Conservation (phyloP, 2,797 vertebrate species). For the Columba guinea region DNA sequence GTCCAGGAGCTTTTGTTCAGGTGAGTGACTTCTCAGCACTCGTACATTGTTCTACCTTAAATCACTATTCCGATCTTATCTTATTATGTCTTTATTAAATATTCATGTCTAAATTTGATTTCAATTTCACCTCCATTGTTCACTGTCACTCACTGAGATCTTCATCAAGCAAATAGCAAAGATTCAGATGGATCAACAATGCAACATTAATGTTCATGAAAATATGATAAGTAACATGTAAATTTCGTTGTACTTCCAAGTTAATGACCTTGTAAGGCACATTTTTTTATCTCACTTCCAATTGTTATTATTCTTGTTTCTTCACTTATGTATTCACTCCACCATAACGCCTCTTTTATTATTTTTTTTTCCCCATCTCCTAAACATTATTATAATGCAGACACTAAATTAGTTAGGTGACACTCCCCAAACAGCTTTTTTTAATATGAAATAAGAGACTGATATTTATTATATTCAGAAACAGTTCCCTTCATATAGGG, state of each 20-base stretch:
- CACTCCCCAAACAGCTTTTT: rapidly evolving
- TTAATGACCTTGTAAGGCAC: not conserved
- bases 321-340: not conserved
- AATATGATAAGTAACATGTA: not conserved
- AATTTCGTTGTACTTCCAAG: not conserved
- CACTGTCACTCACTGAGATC: not conserved
- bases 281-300: not conserved
- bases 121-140: not conserved
- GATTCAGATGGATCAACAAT: not conserved
- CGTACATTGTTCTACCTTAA: not conserved
- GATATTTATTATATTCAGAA: not conserved
- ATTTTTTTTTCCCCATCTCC: not conserved
- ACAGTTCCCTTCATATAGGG: not conserved
- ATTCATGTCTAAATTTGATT: not conserved
- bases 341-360: not conserved
- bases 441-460: not conserved
- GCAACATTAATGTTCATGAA: not conserved
- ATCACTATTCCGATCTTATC: not conserved
- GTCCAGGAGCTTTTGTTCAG: not conserved
- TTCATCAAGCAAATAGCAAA: not conserved
- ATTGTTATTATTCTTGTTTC: not conserved
- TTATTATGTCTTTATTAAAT: not conserved
- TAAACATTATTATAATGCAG: not conserved
- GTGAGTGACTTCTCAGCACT: not conserved
- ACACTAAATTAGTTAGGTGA: not conserved